Percentiles rank a stretch among this genome's conserved stretches.
Evolutionary conservation across 2,797 vertebrate species (phyloP).

Genomic region (Gymnodraco acuticeps): DNA sequence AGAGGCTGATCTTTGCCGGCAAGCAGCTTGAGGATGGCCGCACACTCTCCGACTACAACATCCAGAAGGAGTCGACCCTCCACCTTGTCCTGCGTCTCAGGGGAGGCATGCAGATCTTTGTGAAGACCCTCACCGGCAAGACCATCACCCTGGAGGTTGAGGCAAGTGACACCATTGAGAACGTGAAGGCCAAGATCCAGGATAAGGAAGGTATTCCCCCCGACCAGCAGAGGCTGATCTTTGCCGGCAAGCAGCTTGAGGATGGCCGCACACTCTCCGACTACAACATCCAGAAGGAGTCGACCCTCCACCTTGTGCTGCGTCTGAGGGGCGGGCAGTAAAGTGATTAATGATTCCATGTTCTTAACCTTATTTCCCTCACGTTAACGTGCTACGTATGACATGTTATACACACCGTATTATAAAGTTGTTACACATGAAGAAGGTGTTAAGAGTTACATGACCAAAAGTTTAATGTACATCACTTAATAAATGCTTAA

Average conservation of each 20-base stretch:
- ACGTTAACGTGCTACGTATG: slow-evolving; percentile 22
- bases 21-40: slow-evolving; percentile 77
- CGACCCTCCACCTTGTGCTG: slow-evolving; percentile 72
- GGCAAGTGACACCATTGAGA: slow-evolving; percentile 86
- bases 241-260: slow-evolving; percentile 82
- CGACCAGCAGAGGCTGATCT: slow-evolving; percentile 85
- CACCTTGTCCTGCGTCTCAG: slow-evolving; percentile 74
- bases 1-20: slow-evolving; percentile 76
- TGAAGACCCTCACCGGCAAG: slow-evolving; percentile 74
- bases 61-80: slow-evolving; percentile 82
- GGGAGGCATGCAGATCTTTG: slow-evolving; percentile 85
- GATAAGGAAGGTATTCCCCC: slow-evolving; percentile 86
- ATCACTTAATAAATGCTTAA: slow-evolving; percentile 42
- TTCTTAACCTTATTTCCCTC: slow-evolving; percentile 2
- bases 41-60: slow-evolving; percentile 83
- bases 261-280: slow-evolving; percentile 81
- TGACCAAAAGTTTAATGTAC: slow-evolving; percentile 48
- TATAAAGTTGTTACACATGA: slow-evolving; percentile 34
- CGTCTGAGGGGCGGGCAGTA: slow-evolving; percentile 72
- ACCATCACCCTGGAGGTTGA: slow-evolving; percentile 74
- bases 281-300: slow-evolving; percentile 82
- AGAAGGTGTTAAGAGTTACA: slow-evolving; percentile 2
- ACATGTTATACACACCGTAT: background rate
- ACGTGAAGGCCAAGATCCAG: slow-evolving; percentile 85
- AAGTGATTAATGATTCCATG: slow-evolving; percentile 25